Evolutionary conservation across 2,888 invertebrate genomes (phyloP).

Genomic region (Myopa testacea): DNA sequence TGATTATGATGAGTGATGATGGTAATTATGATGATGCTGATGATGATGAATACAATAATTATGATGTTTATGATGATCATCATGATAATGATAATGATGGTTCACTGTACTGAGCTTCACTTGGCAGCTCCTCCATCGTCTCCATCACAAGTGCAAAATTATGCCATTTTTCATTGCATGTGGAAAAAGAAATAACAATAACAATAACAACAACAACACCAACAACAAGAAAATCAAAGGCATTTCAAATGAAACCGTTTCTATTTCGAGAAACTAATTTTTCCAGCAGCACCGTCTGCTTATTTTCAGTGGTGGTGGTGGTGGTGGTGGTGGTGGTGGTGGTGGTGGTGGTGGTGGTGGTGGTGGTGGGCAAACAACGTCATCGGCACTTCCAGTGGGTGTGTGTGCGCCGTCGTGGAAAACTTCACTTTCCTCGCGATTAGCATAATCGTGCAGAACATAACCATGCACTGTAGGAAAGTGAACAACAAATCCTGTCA

Average conservation of each 20-base stretch:
- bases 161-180: not conserved
- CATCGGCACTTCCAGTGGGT: conserved; percentile 1
- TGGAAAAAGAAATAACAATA: not conserved
- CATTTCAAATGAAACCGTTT: conserved; percentile 8
- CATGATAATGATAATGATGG: not conserved
- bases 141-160: not conserved
- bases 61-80: no score
- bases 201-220: not conserved
- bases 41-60: no score
- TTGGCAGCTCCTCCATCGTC: not conserved
- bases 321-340: not conserved
- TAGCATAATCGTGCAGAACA: conserved; percentile 40
- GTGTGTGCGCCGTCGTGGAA: not conserved
- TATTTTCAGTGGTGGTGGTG: not conserved
- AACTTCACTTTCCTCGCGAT: conserved; percentile 33
- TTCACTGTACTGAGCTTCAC: not conserved
- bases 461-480: conserved; percentile 26
- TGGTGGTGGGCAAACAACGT: not conserved
- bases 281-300: not conserved
- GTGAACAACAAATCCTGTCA: conserved; percentile 13
- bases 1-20: no score
- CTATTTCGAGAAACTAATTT: not conserved
- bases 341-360: not conserved
- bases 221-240: not conserved
- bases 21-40: no score